A percentile compares a stretch with the other conserved stretches of the same genome.
These are phyloP conservation scores for Erynnis tages DNA, from an alignment of 2,888 invertebrate genomes.

Conservation along the genomic window DNA sequence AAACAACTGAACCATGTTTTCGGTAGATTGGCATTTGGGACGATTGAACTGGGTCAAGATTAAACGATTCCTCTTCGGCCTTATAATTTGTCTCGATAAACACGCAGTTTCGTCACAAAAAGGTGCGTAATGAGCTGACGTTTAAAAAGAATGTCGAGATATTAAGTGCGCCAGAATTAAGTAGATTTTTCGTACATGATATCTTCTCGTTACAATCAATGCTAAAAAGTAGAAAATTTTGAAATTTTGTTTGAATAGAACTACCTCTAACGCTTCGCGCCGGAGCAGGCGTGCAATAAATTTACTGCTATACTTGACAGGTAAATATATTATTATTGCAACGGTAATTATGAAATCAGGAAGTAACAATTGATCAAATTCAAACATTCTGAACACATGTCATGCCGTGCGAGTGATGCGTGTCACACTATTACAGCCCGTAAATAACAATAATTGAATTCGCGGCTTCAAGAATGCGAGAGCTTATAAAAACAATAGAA, in stretches of 20 bases:
- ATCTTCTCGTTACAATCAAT: no score
- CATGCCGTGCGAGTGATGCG: background rate
- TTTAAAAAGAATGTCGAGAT: background rate
- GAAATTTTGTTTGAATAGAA: no score
- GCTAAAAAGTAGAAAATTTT: background rate
- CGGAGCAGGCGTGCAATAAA: no score
- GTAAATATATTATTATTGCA: no score
- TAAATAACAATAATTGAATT: background rate
- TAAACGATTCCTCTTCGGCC: constrained; percentile 31
- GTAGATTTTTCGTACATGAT: no score
- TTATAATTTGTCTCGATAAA: constrained; percentile 21
- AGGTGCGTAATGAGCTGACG: constrained; percentile 7
- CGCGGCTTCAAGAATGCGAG: background rate
- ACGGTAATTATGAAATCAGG: background rate
- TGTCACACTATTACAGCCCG: background rate
- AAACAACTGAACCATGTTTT: constrained; percentile 44
- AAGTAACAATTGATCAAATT: background rate
- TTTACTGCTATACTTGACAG: no score
- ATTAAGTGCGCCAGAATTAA: no score
- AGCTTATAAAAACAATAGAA: background rate
- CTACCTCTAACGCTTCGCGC: no score
- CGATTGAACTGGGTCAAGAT: constrained; percentile 67
- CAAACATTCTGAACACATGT: background rate
- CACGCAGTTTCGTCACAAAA: constrained; percentile 15
- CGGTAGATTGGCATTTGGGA: constrained; percentile 62